Evolutionary conservation across 2,888 invertebrate species (phyloP).

Genomic region (Siphonodentalium dalli): DNA sequence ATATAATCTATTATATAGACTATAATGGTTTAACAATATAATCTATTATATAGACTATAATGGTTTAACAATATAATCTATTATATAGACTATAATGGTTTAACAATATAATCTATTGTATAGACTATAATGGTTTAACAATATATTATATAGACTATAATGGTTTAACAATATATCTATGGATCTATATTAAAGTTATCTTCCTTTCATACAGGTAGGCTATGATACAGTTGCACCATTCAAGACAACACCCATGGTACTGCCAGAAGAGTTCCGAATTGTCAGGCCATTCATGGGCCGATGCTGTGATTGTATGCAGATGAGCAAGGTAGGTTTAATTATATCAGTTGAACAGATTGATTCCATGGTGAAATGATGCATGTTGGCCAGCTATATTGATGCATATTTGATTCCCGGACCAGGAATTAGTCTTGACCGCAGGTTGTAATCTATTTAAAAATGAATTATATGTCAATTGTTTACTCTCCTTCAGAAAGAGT

Average conservation of each 20-base stretch:
- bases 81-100: no score
- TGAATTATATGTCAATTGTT: conserved; percentile 1
- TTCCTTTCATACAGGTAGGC: conserved; percentile 33
- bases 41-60: no score
- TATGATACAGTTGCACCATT: conserved; percentile 42
- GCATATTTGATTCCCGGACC: not conserved
- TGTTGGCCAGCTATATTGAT: no score
- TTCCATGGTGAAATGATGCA: not conserved
- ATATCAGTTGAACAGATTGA: not conserved
- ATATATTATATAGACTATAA: no score
- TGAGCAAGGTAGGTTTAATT: conserved; percentile 37
- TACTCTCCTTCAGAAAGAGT: conserved; percentile 37
- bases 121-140: no score
- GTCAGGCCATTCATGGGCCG: conserved; percentile 49
- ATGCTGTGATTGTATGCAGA: conserved; percentile 48
- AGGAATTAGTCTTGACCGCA: not conserved
- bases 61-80: no score
- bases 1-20: no score
- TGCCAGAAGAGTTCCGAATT: conserved; percentile 39
- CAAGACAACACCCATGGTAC: conserved; percentile 41
- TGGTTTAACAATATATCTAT: no score
- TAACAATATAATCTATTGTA: no score
- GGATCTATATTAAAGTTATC: no score
- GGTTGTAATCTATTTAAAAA: not conserved
- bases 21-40: no score